Percentiles rank a stretch among this genome's conserved stretches.
Evolutionary conservation across 2,888 invertebrate species (phyloP).

Genomic region (Cheiracanthium punctorium): DNA sequence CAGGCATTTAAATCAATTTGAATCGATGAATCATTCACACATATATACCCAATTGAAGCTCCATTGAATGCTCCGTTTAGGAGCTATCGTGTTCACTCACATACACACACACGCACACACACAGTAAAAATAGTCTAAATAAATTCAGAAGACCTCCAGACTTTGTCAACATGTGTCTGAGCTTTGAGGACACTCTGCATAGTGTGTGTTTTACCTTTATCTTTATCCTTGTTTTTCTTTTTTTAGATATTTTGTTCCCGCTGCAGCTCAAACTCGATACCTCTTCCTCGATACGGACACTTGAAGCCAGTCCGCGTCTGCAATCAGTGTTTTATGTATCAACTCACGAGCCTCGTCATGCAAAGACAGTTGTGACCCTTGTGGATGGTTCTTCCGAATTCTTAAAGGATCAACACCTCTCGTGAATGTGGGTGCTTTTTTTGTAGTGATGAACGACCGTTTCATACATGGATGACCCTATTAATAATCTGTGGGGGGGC

Average conservation of each 20-base stretch:
- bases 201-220: neutral
- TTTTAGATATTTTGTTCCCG: constrained; percentile 92
- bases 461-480: neutral
- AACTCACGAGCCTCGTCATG: constrained; percentile 60
- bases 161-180: too few relatives aligned
- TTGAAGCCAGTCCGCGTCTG: constrained; percentile 95
- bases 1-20: too few relatives aligned
- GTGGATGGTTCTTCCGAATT: constrained; percentile 18
- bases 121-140: too few relatives aligned
- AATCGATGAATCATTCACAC: too few relatives aligned
- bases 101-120: too few relatives aligned
- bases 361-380: constrained; percentile 51
- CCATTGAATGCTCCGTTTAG: too few relatives aligned
- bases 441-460: neutral
- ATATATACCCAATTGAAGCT: too few relatives aligned
- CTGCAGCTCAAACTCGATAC: constrained; percentile 94
- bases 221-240: too few relatives aligned
- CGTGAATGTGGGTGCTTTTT: constrained; percentile 42
- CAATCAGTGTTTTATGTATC: constrained; percentile 84
- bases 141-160: too few relatives aligned
- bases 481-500: neutral
- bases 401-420: neutral
- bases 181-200: neutral
- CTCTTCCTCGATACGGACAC: constrained; percentile 93
- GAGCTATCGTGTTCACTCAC: too few relatives aligned